Conservation (phyloP, 2,797 vertebrate genomes). For the Cetoscarus ocellatus region DNA sequence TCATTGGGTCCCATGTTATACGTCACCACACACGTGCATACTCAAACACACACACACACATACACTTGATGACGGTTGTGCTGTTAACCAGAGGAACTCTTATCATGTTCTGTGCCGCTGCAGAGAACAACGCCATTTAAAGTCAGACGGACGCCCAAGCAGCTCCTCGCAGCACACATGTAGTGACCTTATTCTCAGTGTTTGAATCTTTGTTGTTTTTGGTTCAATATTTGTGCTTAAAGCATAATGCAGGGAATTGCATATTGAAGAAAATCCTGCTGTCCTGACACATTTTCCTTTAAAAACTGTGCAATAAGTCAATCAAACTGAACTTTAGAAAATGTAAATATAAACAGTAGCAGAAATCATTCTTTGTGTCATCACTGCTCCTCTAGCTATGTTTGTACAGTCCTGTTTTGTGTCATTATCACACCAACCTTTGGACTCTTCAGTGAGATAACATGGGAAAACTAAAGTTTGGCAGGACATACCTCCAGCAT, state of each 20-base stretch:
- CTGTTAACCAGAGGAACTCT: constrained; percentile 37
- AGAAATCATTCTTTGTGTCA: too few relatives aligned
- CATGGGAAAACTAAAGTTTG: not conserved
- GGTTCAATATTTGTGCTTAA: too few relatives aligned
- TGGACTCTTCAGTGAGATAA: constrained; percentile 5
- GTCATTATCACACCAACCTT: constrained; percentile 2
- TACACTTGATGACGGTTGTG: constrained; percentile 26
- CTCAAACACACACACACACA: constrained; percentile 2
- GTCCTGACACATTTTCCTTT: too few relatives aligned
- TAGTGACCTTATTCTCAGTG: too few relatives aligned
- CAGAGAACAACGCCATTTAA: constrained; percentile 12
- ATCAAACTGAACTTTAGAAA: too few relatives aligned
- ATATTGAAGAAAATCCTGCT: too few relatives aligned
- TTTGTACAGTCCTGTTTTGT: too few relatives aligned
- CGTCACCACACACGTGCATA: constrained; percentile 39
- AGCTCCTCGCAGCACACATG: not conserved
- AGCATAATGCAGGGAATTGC: accelerated
- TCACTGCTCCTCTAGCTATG: too few relatives aligned
- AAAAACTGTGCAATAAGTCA: too few relatives aligned
- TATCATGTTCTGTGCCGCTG: constrained; percentile 47
- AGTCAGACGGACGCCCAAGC: constrained; percentile 21
- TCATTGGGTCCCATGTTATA: constrained; percentile 59
- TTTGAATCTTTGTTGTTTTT: too few relatives aligned
- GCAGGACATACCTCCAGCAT: constrained; percentile 91
- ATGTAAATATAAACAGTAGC: too few relatives aligned